Base-by-base conservation (phyloP, 2,797 vertebrate species). In the Clarias laeviceps region DNA sequence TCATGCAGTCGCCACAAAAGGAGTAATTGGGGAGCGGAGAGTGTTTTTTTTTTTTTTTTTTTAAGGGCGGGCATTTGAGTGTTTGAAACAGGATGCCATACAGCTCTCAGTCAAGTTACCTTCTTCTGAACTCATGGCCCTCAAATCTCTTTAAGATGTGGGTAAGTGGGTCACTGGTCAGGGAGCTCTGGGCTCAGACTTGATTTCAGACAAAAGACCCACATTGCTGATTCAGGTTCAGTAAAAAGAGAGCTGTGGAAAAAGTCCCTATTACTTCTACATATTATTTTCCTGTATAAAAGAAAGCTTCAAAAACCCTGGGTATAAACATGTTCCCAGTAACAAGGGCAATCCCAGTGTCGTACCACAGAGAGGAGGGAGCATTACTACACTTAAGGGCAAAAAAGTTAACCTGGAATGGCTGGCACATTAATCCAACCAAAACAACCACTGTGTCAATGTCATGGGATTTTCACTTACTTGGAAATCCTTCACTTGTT, bases 81-180 rank as follows among this genome's bases (percentile, higher is more conserved):
- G 91, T 94, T 95, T 95, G 93, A 94, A 95, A 95, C 90, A 90
- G 85, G 91, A 95, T 88, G 92, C 93, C 88, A 87, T 90, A 88
- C 45, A 89, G 88, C 84, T 90, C 93, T 93, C 92, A 93, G 92
- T 92, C 90, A 91, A 94, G 92, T 94, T 93, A 94, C 93, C 94
- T 94, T 94, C 93, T 93, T 93, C 85, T 94, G 94, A 95, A 94
- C 94, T 91, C 88, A 27, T 92, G 93, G 95, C 94, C 94, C 93
- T 89, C 85, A 91, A 94, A 93, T 92, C 91, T 92, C 91, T 94
- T 94, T 90, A 93, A 93, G 91, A 94, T 90, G 88, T 82, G 90
- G 90, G 90, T 91, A 93, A 94, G 91, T 91, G 93, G 93, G 94
- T 95, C 93, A 95, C 88, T 90, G 93, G 92, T 94, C 92, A 93